Conservation (phyloP, 35 echinoderm and acorn worm genomes). For the Ophioderma brevispina region DNA sequence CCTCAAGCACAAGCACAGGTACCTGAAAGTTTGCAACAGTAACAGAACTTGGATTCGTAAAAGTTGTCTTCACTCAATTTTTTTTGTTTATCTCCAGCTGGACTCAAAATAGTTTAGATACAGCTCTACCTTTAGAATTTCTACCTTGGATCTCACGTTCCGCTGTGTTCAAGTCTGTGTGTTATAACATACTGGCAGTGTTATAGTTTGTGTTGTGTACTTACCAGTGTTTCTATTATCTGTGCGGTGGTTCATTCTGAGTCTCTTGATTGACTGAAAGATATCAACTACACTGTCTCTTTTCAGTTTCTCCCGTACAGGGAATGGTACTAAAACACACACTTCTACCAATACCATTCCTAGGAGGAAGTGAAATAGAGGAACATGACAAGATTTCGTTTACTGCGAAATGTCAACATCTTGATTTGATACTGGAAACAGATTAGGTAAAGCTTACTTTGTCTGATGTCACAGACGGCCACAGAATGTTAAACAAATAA, state of each 20-base stretch:
- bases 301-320: constrained; percentile 48
- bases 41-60: background rate
- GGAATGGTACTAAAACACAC: constrained; percentile 62
- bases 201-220: background rate
- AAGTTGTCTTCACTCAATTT: background rate
- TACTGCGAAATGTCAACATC: background rate
- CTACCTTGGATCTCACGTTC: background rate
- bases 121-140: background rate
- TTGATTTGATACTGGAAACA: background rate
- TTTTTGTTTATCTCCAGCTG: background rate
- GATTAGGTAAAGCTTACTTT: background rate
- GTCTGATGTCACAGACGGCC: background rate
- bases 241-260: constrained; percentile 58
- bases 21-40: background rate
- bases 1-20: too few relatives aligned
- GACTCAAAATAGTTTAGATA: background rate
- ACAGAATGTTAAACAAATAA: background rate
- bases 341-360: constrained; percentile 79
- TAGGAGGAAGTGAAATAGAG: constrained; percentile 7
- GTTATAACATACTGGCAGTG: background rate
- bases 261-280: constrained; percentile 71
- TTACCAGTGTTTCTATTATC: constrained; percentile 68
- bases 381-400: background rate
- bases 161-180: background rate
- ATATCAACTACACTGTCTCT: constrained; percentile 54